Evolutionary conservation across 2,888 invertebrate species (phyloP).

Genomic region (Synergus umbraculus): DNA sequence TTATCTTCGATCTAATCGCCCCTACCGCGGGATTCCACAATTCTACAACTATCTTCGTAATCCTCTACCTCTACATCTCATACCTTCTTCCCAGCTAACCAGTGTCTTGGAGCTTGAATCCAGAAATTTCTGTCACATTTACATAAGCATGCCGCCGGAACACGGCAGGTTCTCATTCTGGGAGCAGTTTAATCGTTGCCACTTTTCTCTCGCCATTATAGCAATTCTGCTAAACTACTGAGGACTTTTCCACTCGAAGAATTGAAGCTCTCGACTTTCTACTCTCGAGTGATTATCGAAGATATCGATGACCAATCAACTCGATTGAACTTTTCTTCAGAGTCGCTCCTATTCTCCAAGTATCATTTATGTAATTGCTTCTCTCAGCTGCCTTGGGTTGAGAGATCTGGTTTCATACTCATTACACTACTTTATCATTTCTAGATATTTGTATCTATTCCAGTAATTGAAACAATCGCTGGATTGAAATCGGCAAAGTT

Average conservation of each 20-base stretch:
- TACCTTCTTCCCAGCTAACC: conserved; percentile 10
- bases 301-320: conserved; percentile 49
- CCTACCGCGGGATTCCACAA: background rate
- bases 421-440: background rate
- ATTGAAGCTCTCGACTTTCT: background rate
- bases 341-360: conserved; percentile 18
- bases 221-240: background rate
- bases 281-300: conserved; percentile 41
- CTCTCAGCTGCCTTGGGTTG: background rate
- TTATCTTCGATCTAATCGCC: conserved; percentile 37
- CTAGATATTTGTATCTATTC: background rate
- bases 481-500: background rate
- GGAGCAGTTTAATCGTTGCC: background rate
- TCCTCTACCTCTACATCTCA: conserved; percentile 3
- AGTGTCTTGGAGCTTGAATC: background rate
- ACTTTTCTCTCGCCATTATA: background rate
- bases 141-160: background rate
- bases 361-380: conserved; percentile 9
- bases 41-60: conserved; percentile 8
- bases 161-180: background rate
- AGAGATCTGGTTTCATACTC: background rate
- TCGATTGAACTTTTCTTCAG: conserved; percentile 43
- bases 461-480: background rate
- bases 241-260: background rate
- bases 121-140: conserved; percentile 16